Evolutionary conservation across 2,888 invertebrate species (phyloP).

Genomic region (Brenthis daphne): DNA sequence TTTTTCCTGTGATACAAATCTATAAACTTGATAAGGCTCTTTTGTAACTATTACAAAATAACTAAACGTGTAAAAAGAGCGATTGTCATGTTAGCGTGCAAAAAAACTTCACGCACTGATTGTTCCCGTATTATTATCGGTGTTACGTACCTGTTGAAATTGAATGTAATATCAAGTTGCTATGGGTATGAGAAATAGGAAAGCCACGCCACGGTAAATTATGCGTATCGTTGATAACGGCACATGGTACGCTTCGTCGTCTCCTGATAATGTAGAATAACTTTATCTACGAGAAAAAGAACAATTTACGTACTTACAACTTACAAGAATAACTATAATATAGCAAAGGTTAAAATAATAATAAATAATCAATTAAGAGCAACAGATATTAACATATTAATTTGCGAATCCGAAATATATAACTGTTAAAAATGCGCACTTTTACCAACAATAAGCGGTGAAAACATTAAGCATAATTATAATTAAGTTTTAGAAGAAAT

Average conservation of each 20-base stretch:
- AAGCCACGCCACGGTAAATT: constrained; percentile 12
- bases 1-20: background rate
- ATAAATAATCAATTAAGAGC: too few species aligned
- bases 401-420: too few species aligned
- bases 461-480: too few species aligned
- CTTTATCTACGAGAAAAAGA: constrained; percentile 4
- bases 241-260: constrained; percentile 7
- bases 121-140: constrained; percentile 23
- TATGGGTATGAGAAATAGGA: constrained; percentile 8
- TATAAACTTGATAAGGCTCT: background rate
- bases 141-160: constrained; percentile 10
- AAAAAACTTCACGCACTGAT: constrained; percentile 27
- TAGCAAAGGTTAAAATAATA: background rate
- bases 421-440: too few species aligned
- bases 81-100: constrained; percentile 5
- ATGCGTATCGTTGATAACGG: constrained; percentile 24
- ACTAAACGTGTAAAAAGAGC: constrained; percentile 6
- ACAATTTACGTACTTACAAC: background rate
- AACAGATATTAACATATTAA: too few species aligned
- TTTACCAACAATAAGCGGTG: too few species aligned
- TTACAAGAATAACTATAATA: background rate
- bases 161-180: constrained; percentile 8
- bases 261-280: background rate
- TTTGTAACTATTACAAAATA: constrained; percentile 4
- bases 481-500: too few species aligned